Percentiles rank a stretch among this genome's conserved stretches.
Evolutionary conservation across 2,797 vertebrate genomes (phyloP).

Genomic region (Coendou prehensilis): DNA sequence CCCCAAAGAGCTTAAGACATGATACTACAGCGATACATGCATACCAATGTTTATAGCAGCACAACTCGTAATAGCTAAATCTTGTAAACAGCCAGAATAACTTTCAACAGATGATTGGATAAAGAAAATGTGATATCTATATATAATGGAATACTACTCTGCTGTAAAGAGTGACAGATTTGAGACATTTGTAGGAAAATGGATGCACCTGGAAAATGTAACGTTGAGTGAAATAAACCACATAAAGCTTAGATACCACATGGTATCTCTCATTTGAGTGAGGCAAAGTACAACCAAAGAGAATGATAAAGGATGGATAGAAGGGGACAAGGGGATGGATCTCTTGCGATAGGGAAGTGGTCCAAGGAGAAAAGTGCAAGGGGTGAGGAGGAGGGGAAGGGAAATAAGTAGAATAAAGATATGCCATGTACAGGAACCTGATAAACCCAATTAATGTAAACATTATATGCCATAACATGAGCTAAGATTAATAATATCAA

Average conservation of each 20-base stretch:
- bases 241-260: neutral
- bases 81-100: neutral
- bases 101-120: neutral
- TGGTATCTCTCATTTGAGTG: neutral
- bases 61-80: neutral
- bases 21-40: neutral
- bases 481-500: neutral
- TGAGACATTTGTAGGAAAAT: neutral
- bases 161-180: neutral
- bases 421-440: neutral
- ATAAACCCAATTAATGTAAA: neutral
- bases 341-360: neutral
- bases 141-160: neutral
- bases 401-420: neutral
- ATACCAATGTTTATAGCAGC: neutral
- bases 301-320: neutral
- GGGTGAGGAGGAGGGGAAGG: neutral
- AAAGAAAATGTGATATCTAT: neutral
- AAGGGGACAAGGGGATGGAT: neutral
- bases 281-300: neutral
- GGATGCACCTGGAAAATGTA: neutral
- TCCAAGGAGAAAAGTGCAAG: neutral
- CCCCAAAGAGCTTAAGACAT: neutral
- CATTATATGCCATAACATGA: neutral
- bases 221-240: neutral